phyloP scores from a whole-genome alignment of 2,113 vertebrate species.

The Camelus dromedarius region DNA sequence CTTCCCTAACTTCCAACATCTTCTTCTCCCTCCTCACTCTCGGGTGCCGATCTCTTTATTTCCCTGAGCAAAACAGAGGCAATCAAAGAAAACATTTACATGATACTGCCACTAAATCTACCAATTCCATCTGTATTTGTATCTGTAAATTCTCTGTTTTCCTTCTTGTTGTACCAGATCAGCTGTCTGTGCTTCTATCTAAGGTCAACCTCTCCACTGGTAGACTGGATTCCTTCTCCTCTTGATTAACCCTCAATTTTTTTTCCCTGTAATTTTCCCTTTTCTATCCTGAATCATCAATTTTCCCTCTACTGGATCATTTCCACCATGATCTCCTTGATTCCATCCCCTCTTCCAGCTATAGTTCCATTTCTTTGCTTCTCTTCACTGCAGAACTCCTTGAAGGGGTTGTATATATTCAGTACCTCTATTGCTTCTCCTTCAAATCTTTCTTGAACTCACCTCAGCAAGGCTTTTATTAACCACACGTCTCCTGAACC shows the following conservation, averaged over 20 bases:
- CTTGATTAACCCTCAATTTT: not conserved
- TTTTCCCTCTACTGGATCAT: not conserved
- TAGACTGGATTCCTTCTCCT: not conserved
- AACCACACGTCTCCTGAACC: not conserved
- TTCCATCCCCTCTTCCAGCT: not conserved
- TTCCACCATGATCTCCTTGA: not conserved
- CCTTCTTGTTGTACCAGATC: not conserved
- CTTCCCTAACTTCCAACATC: constrained; percentile 8
- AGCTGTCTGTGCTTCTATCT: not conserved
- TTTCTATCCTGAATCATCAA: not conserved
- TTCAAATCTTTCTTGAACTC: constrained; percentile 22
- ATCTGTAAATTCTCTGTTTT: not conserved
- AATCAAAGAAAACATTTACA: not conserved
- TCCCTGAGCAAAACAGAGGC: constrained; percentile 45
- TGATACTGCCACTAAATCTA: not conserved
- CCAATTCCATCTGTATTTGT: not conserved
- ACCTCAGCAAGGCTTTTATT: constrained; percentile 51
- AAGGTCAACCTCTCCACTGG: not conserved
- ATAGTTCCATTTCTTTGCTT: constrained; percentile 28
- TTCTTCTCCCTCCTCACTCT: not conserved
- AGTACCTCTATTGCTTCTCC: constrained; percentile 18
- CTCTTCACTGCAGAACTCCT: not conserved
- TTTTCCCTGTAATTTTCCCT: not conserved
- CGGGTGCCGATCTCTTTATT: not conserved
- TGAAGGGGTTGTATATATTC: not conserved